phyloP scores from a whole-genome alignment of 35 echinoderm and acorn worm genomes.

The Ophiothrix spiculata region DNA sequence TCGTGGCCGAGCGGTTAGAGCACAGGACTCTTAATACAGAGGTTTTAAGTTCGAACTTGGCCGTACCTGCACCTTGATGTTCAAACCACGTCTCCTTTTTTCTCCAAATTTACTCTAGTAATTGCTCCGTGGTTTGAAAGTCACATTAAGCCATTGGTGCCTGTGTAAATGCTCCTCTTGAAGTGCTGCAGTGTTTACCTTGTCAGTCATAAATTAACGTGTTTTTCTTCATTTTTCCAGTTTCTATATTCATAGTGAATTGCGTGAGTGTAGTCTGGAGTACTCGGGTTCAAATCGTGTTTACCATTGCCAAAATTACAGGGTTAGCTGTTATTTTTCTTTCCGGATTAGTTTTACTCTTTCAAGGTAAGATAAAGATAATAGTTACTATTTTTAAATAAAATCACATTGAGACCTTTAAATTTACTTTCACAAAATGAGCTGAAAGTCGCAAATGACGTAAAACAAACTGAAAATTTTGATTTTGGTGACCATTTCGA shows the following conservation, averaged over 20 bases:
- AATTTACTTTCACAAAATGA: too few species aligned
- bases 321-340: constrained; percentile 59
- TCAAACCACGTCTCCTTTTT: background rate
- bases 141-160: background rate
- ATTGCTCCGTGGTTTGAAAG: too few species aligned
- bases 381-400: too few species aligned
- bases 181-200: background rate
- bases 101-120: too few species aligned
- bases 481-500: too few species aligned
- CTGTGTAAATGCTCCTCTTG: background rate
- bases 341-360: constrained; percentile 58
- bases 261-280: constrained; percentile 54
- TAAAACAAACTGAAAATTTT: too few species aligned
- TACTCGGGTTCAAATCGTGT: constrained; percentile 57
- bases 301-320: constrained; percentile 60
- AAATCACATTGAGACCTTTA: too few species aligned
- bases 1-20: too few species aligned
- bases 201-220: background rate
- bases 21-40: too few species aligned
- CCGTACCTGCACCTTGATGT: background rate
- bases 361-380: constrained; percentile 85
- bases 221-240: constrained; percentile 36
- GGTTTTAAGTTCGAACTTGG: background rate
- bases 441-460: too few species aligned
- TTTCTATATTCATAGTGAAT: constrained; percentile 49